Evolutionary conservation across 2,888 invertebrate species (phyloP), one percentile per base, ranked within the genome.

Genomic region (Bembecia ichneumoniformis): DNA sequence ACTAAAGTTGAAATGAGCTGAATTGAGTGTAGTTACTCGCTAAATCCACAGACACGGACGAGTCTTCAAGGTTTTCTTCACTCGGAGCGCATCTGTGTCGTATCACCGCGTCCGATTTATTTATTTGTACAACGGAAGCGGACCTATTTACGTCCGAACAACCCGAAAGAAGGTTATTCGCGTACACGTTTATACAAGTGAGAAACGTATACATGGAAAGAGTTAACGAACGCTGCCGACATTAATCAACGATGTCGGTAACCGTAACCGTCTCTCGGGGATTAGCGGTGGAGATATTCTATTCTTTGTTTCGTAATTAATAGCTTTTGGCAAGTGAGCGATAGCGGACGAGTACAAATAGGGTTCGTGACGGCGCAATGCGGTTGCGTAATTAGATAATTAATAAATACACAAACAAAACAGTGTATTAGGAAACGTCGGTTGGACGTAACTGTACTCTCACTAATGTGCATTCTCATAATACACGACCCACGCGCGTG

Each of bases 301-400:
- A 82, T 86, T 83, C 82, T 82, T 74, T 68, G 71, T 66, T 28
- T 62, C 58, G 75, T 84, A 84, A 87, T 84, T 84, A 83, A 87
- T 87, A 79, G 84, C 82, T 81, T 84, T 86, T 84, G 86, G 84
- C 84, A 82, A 82, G 77, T 75, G 79, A 77, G 77, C 77, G 77
- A 71, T 66, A 59, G 71, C 71, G 67, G 70, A 34, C 44, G 46
- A 46, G 67, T 74, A 66, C 69, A 72, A 81, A 78, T 78, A 74
- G 71, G 68, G 71, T 68, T 72, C 77, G 74, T 73, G 77, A 75
- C 69, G 71, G 66, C 66, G 64, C 70, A 63, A 59, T 73, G 74
- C 75, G 71, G 68, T 82, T 77, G 71, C 76, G 74, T 74, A 77
- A 77, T 80, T 73, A 68, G 65, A 74, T 72, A 79, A 80, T 82